A percentile compares a stretch with the other conserved stretches of the same genome.
Evolutionary conservation across 2,888 invertebrate species (phyloP).

Genomic region (Clostera curtula): DNA sequence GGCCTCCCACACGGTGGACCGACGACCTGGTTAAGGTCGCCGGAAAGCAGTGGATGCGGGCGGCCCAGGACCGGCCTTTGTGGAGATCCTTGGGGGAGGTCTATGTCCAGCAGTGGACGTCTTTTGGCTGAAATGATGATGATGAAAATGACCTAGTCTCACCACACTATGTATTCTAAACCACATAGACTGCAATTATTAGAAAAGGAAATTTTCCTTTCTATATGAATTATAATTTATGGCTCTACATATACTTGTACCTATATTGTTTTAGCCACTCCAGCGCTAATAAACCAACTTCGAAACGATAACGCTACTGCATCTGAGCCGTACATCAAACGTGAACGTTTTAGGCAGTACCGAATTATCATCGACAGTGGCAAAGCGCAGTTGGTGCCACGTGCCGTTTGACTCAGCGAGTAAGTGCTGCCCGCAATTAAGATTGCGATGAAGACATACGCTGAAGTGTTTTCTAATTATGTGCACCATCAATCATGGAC

Average conservation of each 20-base stretch:
- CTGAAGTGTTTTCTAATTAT: constrained; percentile 75
- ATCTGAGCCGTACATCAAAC: constrained; percentile 23
- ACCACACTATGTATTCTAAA: too few species aligned
- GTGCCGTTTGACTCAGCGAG: constrained; percentile 66
- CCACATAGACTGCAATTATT: too few species aligned
- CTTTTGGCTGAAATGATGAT: too few species aligned
- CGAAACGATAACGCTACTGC: constrained; percentile 19
- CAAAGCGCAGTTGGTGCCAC: constrained; percentile 36
- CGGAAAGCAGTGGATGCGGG: too few species aligned
- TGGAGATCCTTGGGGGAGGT: too few species aligned
- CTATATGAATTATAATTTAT: constrained; percentile 14
- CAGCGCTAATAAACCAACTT: constrained; percentile 22
- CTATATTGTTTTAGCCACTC: constrained; percentile 18
- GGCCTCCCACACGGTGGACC: too few species aligned
- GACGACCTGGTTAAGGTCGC: too few species aligned
- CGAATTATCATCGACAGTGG: constrained; percentile 30
- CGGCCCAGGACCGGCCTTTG: too few species aligned
- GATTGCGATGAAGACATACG: constrained; percentile 71
- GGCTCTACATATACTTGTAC: constrained; percentile 12
- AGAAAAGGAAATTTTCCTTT: too few species aligned
- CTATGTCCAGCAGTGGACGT: too few species aligned
- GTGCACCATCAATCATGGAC: constrained; percentile 69
- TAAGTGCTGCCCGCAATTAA: constrained; percentile 71
- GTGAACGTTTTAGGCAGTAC: constrained; percentile 29
- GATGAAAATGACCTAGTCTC: too few species aligned